A percentile compares a stretch with the other conserved stretches of the same genome.
phyloP scores from a whole-genome alignment of 1,140 invertebrate genomes.

The Drosophila elegans region DNA sequence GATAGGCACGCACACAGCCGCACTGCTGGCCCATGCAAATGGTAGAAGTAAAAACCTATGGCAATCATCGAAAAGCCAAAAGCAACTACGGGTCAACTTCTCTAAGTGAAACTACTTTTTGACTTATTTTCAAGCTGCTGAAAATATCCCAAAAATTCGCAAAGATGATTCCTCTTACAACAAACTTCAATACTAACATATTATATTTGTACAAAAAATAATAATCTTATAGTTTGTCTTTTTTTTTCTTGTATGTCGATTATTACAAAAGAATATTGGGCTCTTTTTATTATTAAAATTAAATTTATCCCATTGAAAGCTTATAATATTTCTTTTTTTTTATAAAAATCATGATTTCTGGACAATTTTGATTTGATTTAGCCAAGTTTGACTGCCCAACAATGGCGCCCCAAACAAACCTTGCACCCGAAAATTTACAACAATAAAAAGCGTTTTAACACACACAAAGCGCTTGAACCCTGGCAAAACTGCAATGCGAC shows the following conservation, averaged over 20 bases:
- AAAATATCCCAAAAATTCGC: too few relatives aligned
- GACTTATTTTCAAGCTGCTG: neutral
- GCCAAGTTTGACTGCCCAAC: conserved; percentile 15
- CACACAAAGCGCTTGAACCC: conserved; percentile 72
- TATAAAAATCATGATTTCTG: neutral
- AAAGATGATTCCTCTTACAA: too few relatives aligned
- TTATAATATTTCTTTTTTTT: too few relatives aligned
- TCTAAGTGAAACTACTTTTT: neutral
- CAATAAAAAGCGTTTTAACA: conserved; percentile 76
- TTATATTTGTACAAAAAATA: too few relatives aligned
- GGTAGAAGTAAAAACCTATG: conserved; percentile 59
- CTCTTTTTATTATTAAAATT: too few relatives aligned
- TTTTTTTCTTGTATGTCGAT: too few relatives aligned
- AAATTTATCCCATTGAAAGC: too few relatives aligned
- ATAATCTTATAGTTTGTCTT: too few relatives aligned
- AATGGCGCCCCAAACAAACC: conserved; percentile 13
- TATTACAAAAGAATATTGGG: too few relatives aligned
- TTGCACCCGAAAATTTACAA: conserved; percentile 67
- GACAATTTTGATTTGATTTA: neutral
- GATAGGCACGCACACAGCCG: conserved; percentile 29
- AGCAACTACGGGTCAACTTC: conserved; percentile 29
- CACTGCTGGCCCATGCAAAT: conserved; percentile 60
- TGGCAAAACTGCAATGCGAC: conserved; percentile 74
- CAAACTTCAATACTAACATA: too few relatives aligned
- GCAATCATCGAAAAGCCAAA: conserved; percentile 64